A percentile compares a stretch with the other conserved stretches of the same genome.
phyloP scores from a whole-genome alignment of 2,797 vertebrate species.

The Myiotriccus ornatus region DNA sequence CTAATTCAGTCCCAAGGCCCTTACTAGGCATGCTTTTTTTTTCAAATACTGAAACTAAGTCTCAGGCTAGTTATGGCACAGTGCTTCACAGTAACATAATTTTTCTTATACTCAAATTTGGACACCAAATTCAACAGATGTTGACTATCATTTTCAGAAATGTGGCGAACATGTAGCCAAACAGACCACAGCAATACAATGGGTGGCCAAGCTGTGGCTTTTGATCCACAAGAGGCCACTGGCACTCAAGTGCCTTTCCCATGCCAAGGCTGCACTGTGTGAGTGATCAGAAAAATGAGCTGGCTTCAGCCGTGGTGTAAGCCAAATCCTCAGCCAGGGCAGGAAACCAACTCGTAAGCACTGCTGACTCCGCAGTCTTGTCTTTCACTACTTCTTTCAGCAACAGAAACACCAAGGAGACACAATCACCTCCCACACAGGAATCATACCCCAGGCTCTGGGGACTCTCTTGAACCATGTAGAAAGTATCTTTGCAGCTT shows the following conservation, averaged over 20 bases:
- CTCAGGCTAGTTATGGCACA: neutral
- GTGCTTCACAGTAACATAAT: neutral
- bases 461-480: neutral
- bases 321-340: neutral
- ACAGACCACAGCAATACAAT: neutral
- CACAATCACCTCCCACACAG: neutral
- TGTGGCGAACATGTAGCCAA: neutral
- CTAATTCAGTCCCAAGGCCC: neutral
- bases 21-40: neutral
- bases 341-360: neutral
- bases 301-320: neutral
- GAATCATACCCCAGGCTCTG: neutral
- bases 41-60: neutral
- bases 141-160: neutral
- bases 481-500: neutral
- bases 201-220: neutral
- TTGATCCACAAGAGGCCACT: neutral
- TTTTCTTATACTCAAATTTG: neutral
- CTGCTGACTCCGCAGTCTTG: neutral
- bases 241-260: neutral
- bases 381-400: neutral
- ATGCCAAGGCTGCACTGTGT: neutral
- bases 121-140: neutral
- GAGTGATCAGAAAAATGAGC: neutral
- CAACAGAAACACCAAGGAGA: neutral